phyloP scores from a whole-genome alignment of 2,113 vertebrate species.

The Picathartes gymnocephalus region DNA sequence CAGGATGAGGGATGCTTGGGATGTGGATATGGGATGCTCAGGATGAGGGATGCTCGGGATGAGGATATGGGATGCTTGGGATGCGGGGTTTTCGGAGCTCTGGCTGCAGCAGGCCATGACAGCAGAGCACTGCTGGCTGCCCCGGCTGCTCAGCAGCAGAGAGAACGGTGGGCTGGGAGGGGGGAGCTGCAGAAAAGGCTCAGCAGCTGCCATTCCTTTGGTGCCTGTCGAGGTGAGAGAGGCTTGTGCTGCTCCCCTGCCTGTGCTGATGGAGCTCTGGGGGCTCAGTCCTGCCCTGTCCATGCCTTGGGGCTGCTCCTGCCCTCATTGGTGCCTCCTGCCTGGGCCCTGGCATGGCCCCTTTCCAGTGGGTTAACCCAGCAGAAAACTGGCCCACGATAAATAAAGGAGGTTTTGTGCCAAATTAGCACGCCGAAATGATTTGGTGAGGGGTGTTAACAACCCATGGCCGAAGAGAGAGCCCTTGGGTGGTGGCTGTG shows the following conservation, averaged over 20 bases:
- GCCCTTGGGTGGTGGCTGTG: not conserved
- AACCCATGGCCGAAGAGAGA: not conserved
- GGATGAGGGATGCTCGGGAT: not conserved
- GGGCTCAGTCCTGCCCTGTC: not conserved
- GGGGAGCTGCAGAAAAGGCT: not conserved
- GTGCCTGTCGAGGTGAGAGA: not conserved
- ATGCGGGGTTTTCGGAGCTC: not conserved
- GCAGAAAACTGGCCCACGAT: not conserved
- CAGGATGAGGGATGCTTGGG: not conserved
- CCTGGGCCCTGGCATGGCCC: not conserved
- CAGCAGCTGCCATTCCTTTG: not conserved
- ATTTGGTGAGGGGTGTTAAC: not conserved
- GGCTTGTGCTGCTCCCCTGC: not conserved
- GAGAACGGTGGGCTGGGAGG: rapidly evolving
- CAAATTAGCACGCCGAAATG: not conserved
- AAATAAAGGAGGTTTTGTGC: not conserved
- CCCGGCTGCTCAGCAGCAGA: not conserved
- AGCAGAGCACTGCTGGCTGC: not conserved
- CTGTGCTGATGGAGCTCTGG: not conserved
- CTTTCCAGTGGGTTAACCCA: not conserved
- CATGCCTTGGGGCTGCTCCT: not conserved
- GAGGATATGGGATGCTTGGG: too few relatives aligned
- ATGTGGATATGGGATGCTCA: not conserved
- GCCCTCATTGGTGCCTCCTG: not conserved
- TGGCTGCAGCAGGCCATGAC: rapidly evolving